Percentiles rank a stretch among this genome's conserved stretches.
Conservation (phyloP, 2,888 invertebrate species). For the Spisula solida region DNA sequence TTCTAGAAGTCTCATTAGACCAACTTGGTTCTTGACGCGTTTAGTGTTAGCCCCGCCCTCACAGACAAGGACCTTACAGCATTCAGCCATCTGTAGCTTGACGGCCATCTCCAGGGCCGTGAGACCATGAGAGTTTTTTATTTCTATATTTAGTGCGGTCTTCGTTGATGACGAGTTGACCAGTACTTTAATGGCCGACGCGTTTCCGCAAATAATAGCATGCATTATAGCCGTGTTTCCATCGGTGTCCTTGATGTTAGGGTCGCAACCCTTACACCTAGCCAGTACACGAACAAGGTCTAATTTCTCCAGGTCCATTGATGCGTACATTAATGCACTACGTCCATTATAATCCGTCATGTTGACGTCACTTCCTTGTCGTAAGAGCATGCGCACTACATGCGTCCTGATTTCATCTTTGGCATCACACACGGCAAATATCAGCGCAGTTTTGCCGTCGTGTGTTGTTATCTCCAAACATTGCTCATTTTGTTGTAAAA, state of each 20-base stretch:
- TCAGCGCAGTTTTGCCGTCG: constrained; percentile 77
- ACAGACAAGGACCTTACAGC: constrained; percentile 77
- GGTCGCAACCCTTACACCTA: constrained; percentile 76
- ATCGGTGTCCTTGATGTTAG: constrained; percentile 75
- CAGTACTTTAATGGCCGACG: constrained; percentile 74
- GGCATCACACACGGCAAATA: constrained; percentile 76
- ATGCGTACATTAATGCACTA: constrained; percentile 80
- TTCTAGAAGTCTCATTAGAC: constrained; percentile 70
- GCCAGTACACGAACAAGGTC: constrained; percentile 77
- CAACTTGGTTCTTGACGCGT: constrained; percentile 71
- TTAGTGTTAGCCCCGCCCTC: constrained; percentile 76
- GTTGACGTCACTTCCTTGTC: constrained; percentile 79
- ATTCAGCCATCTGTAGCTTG: constrained; percentile 77
- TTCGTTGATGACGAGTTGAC: constrained; percentile 73
- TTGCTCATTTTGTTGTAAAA: constrained; percentile 49
- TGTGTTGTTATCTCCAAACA: constrained; percentile 69
- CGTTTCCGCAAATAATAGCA: constrained; percentile 77
- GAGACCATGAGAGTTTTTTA: constrained; percentile 72
- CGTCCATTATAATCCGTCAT: constrained; percentile 76
- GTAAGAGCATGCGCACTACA: constrained; percentile 77
- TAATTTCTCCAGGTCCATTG: constrained; percentile 77
- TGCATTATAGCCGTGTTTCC: constrained; percentile 79
- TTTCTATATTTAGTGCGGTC: constrained; percentile 70
- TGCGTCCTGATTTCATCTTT: constrained; percentile 79
- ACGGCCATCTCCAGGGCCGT: constrained; percentile 78